Base-by-base conservation (phyloP, 2,113 vertebrate species). In the Myrmecobius fasciatus region DNA sequence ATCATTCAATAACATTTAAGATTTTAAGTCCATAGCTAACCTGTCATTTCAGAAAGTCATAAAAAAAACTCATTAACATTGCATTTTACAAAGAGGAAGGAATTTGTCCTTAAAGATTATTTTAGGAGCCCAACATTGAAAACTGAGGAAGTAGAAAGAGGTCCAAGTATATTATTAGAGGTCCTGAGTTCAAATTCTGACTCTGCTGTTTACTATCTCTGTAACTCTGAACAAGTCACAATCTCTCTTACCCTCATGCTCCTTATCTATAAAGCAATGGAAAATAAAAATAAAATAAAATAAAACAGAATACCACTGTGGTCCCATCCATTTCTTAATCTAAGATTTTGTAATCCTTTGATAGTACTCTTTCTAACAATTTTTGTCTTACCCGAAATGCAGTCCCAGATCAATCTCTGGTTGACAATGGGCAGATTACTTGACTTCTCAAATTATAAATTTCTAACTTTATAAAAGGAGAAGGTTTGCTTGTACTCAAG, bases 401-500 rank as follows among this genome's bases (percentile, higher is more conserved):
- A 20, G 14, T 75, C 54, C 94, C 51, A 48, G 46, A 20, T 89
- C n/a, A 51, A 95, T 48, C n/a, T 92, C 94, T 60, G 3, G 93
- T 94, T 91, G 36, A 60, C 54, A 43, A 91, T 90, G 36, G 36
- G 9, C 46, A 46, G 48, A 28, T 89, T 53, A 75, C 48, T n/a
- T 60, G 0, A 92, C 9, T 22, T 95, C n/a, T 88, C 89, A 93
- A 67, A 94, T 49, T 25, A 25, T 91, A 67, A 52, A 91, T 75
- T 94, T 92, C 36, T 12, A 93, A 60, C 67, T 92, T 91, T 92
- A 48, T 49, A 90, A 96, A 92, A 88, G n/a, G 31, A 67, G 36
- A n/a, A n/a, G 17, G 4, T 83, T 43, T 43, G 7, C n/a, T 83
- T 43, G 7, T 17, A 43, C 22, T 1, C 67, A 83, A 22, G 14